These are phyloP conservation scores for Trachelus troglodyta DNA, from an alignment of 2,888 invertebrate species.

Conservation along the genomic window DNA sequence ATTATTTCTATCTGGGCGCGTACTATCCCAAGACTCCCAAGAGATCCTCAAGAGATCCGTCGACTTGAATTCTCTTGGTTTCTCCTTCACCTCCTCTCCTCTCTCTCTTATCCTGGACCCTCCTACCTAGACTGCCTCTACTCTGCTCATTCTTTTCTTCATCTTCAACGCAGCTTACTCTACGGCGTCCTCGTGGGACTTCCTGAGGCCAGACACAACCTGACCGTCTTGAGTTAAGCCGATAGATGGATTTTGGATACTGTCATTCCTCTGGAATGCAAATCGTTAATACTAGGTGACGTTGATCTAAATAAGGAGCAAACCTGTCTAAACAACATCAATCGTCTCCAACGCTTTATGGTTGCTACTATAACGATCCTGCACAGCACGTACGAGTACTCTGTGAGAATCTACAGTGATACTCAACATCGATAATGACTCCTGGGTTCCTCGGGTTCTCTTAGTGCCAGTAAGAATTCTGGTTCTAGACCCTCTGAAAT, in stretches of 20 bases:
- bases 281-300: slow-evolving; percentile 1
- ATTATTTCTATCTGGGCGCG: slow-evolving; percentile 47
- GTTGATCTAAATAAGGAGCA: slow-evolving; percentile 1
- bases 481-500: neutral
- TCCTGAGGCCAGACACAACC: neutral
- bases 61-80: slow-evolving; percentile 3
- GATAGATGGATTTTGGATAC: slow-evolving; percentile 32
- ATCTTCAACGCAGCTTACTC: neutral
- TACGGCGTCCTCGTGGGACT: neutral
- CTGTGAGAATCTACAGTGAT: neutral
- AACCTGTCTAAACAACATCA: neutral
- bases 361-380: neutral
- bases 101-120: neutral
- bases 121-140: neutral
- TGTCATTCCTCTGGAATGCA: slow-evolving; percentile 6
- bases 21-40: slow-evolving; percentile 11
- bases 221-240: neutral
- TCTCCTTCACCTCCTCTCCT: neutral
- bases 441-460: neutral
- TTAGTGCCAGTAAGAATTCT: neutral
- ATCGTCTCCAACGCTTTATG: neutral
- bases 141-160: neutral
- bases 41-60: slow-evolving; percentile 3
- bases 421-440: neutral
- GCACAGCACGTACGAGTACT: neutral